Conservation (phyloP, 2,113 vertebrate species). For the Aix galericulata region DNA sequence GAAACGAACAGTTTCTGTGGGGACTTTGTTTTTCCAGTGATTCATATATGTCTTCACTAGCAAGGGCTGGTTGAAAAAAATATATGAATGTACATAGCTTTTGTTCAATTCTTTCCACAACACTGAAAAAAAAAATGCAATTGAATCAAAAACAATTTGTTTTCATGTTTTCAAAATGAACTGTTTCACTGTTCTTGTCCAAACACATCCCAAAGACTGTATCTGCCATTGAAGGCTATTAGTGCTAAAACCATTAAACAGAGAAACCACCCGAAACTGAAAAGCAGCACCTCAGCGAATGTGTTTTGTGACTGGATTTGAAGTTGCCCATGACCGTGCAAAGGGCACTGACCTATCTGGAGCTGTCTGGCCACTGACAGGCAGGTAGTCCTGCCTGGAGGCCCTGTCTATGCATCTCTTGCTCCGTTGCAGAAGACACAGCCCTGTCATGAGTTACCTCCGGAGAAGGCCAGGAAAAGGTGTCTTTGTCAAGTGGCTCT, state of each 20-base stretch:
- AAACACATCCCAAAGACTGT: neutral
- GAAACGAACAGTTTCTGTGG: neutral
- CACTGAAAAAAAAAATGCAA: neutral
- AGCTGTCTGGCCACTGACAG: neutral
- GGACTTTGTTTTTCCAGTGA: rapidly evolving
- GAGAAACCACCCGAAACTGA: neutral
- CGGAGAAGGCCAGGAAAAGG: neutral
- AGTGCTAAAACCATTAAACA: neutral
- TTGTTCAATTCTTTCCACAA: neutral
- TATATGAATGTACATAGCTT: neutral
- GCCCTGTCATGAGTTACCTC: neutral
- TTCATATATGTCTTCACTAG: neutral
- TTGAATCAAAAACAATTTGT: rapidly evolving
- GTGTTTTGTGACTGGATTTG: neutral
- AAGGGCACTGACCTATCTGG: neutral
- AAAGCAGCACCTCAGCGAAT: neutral
- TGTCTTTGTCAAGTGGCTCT: neutral
- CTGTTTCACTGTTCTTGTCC: neutral
- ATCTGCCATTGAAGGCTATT: neutral
- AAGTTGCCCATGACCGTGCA: neutral
- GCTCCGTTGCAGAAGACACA: neutral
- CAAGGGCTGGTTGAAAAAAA: neutral
- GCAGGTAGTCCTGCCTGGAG: neutral
- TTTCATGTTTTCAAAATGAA: rapidly evolving
- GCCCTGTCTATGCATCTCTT: neutral